Conservation (phyloP, 1,140 invertebrate species). For the Drosophila prosaltans region DNA sequence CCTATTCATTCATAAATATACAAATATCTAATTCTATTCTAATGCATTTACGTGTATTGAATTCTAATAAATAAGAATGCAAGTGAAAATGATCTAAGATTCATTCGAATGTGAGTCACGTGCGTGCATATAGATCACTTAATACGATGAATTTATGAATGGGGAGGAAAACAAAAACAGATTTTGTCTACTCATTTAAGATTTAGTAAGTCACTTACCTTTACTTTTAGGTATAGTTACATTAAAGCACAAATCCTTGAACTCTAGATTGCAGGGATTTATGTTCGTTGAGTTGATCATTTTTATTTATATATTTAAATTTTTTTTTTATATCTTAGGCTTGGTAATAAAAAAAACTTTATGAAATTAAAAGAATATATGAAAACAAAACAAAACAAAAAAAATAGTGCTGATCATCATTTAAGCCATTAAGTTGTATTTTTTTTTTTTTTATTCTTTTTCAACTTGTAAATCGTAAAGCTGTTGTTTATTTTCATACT, state of each 20-base stretch:
- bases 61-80: background rate
- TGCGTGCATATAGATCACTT: background rate
- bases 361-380: slow-evolving; percentile 9
- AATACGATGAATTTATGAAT: background rate
- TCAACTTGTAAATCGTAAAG: background rate
- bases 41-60: background rate
- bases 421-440: background rate
- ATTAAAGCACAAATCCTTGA: background rate
- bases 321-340: background rate
- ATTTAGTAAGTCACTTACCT: background rate
- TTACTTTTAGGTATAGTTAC: background rate
- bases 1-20: background rate
- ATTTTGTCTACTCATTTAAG: background rate
- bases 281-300: slow-evolving; percentile 9
- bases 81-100: background rate
- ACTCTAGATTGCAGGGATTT: slow-evolving; percentile 3
- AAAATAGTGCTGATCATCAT: slow-evolving; percentile 5
- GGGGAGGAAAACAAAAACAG: background rate
- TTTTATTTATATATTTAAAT: slow-evolving; percentile 16
- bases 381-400: background rate
- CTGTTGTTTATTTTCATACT: background rate
- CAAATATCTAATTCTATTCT: slow-evolving; percentile 5
- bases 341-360: slow-evolving; percentile 9
- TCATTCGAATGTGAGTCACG: background rate
- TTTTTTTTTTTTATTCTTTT: background rate